phyloP scores from a whole-genome alignment of 2,113 vertebrate genomes.

The Capreolus pygargus region DNA sequence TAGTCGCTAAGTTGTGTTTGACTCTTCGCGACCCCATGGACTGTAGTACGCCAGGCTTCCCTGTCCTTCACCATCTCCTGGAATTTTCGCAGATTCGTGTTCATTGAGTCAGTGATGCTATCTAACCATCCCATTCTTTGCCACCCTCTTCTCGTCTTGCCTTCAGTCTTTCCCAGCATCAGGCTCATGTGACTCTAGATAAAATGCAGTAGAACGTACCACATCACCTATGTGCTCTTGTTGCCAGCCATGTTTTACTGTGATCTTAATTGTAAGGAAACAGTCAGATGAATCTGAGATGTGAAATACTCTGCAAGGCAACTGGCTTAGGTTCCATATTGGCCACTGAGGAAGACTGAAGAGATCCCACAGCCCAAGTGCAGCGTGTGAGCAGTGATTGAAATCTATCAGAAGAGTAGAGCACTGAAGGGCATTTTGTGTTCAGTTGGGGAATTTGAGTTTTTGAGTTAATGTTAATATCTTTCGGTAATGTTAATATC shows the following conservation, averaged over 20 bases:
- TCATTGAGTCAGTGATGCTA: neutral
- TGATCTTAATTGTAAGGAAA: neutral
- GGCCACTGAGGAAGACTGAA: neutral
- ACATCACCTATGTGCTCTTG: neutral
- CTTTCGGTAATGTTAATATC: neutral
- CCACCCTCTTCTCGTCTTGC: neutral
- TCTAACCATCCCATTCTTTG: neutral
- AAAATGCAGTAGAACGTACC: neutral
- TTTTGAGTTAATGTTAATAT: neutral
- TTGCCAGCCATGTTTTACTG: neutral
- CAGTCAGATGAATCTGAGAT: neutral
- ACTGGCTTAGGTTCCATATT: neutral
- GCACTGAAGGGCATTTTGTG: neutral
- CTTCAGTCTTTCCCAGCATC: neutral
- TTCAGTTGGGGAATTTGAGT: neutral
- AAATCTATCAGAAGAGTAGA: neutral
- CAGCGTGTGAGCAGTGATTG: too few species aligned
- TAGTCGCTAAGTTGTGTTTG: neutral
- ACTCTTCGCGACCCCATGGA: neutral
- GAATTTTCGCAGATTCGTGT: neutral
- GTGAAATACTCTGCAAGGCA: neutral
- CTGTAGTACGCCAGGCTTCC: neutral
- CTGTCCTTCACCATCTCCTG: neutral
- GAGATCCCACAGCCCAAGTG: neutral
- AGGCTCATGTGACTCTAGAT: neutral